Base-by-base conservation (phyloP, 2,888 invertebrate species). In the Cataglyphis rosenhaueri region DNA sequence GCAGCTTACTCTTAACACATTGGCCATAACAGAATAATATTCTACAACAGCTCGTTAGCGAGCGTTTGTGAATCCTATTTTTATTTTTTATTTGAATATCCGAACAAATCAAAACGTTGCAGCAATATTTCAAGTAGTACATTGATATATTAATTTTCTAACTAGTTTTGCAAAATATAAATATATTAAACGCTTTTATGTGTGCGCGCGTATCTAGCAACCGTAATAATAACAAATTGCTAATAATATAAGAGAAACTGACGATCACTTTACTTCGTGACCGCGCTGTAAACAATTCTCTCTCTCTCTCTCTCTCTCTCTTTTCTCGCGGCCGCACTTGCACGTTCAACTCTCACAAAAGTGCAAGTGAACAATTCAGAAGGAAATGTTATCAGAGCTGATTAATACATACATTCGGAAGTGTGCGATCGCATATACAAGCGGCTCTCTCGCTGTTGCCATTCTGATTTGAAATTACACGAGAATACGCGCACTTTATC, bases 301-400 rank as follows among this genome's bases (percentile, higher is more conserved):
- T 64, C 35, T 73, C 44, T n/a, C 29, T 38, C 66, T 25, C 41
- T 21, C 21, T 21, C 21, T 21, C 21, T 21, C 21, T 55, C 41
- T 9, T 1, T 29, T 29, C 29, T 44, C 38, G 81, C 65, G 57
- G 52, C 68, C 73, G 64, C 83, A 83, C 83, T 88, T 88, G 81
- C 71, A 65, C 81, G 48, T 65, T 75, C 52, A 73, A 57, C n/a
- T 41, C 21, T 41, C 32, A 44, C 57, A 44, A 68, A 78, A 70
- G 78, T 70, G 59, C 59, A 78, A 70, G 82, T 83, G 86, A 88
- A 73, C 57, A 81, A 86, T 86, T 74, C 74, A 86, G 73, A 86
- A 85, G 59, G 10, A 18, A 32, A 18, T 21, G 18, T 59, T 78
- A 70, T 78, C 78, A 59, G 70, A 57, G 15, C 32, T 32, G 44